A percentile compares a stretch with the other conserved stretches of the same genome.
These are phyloP conservation scores for Fringilla coelebs DNA, from an alignment of 2,797 vertebrate genomes.

Conservation along the genomic window DNA sequence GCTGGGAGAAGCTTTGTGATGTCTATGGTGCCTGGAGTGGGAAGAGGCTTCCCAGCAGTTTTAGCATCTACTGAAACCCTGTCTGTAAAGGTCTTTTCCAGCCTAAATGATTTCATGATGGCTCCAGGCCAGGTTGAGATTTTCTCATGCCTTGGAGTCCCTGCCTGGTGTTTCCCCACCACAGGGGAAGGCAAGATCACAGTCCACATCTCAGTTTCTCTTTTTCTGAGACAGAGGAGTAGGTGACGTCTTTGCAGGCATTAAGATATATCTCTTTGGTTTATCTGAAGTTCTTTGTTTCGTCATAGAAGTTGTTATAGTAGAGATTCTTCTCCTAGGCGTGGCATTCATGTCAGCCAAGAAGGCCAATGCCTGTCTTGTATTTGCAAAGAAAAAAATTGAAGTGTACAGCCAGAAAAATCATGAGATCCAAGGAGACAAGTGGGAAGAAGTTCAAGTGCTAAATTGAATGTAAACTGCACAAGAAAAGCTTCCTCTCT, in stretches of 20 bases:
- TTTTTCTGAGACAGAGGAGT: background rate
- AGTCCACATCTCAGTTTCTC: background rate
- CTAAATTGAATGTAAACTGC: background rate
- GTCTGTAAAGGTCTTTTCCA: background rate
- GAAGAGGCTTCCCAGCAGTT: background rate
- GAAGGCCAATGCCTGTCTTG: background rate
- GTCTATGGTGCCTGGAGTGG: rapidly evolving
- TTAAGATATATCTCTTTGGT: background rate
- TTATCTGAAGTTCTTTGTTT: background rate
- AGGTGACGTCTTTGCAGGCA: background rate
- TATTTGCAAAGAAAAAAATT: background rate
- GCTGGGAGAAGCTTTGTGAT: background rate
- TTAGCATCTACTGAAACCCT: background rate
- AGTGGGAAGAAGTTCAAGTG: background rate
- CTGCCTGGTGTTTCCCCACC: background rate
- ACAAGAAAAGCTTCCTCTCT: background rate
- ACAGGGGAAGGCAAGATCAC: background rate
- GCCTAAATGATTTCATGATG: background rate
- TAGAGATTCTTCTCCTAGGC: background rate
- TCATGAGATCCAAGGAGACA: background rate
- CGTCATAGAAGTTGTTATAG: background rate
- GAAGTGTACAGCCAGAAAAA: background rate
- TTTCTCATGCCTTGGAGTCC: background rate
- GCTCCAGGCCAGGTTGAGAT: background rate
- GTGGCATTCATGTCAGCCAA: background rate